Percentiles rank a stretch among this genome's conserved stretches.
Evolutionary conservation across 1,140 invertebrate genomes (phyloP).

Genomic region (Lithobius niger): DNA sequence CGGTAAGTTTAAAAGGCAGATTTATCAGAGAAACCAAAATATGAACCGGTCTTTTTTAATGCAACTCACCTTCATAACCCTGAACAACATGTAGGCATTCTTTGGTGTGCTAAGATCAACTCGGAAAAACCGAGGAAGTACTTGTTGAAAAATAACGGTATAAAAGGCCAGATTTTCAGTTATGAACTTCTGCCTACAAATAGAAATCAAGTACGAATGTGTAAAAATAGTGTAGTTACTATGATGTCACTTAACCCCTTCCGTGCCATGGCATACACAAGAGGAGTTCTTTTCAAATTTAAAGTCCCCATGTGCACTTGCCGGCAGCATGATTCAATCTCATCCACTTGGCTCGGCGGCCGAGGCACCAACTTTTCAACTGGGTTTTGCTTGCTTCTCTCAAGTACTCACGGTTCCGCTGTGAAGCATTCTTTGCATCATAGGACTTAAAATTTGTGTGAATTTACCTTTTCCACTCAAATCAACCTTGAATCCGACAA

Average conservation of each 20-base stretch:
- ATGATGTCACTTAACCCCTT: slow-evolving; percentile 4
- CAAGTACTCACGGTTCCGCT: no score
- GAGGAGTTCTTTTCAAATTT: no score
- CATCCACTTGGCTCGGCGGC: no score
- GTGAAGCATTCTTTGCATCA: no score
- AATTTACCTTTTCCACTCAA: no score
- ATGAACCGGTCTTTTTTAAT: not conserved
- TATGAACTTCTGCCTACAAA: slow-evolving; percentile 52
- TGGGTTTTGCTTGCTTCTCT: no score
- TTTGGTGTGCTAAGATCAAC: slow-evolving; percentile 71
- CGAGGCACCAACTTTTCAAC: no score
- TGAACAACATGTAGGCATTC: slow-evolving; percentile 80
- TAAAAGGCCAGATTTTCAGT: slow-evolving; percentile 81
- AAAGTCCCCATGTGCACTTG: no score
- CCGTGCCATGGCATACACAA: not conserved
- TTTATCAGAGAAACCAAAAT: no score
- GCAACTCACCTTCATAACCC: slow-evolving; percentile 59
- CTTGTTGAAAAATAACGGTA: slow-evolving; percentile 65
- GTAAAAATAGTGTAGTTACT: not conserved
- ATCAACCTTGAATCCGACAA: no score
- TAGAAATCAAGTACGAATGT: slow-evolving; percentile 5
- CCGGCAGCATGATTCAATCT: no score
- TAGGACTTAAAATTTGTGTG: no score
- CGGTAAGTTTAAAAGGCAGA: not conserved
- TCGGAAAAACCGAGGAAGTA: slow-evolving; percentile 64